Base-by-base conservation (phyloP, 2,113 vertebrate species). In the Odocoileus virginianus region DNA sequence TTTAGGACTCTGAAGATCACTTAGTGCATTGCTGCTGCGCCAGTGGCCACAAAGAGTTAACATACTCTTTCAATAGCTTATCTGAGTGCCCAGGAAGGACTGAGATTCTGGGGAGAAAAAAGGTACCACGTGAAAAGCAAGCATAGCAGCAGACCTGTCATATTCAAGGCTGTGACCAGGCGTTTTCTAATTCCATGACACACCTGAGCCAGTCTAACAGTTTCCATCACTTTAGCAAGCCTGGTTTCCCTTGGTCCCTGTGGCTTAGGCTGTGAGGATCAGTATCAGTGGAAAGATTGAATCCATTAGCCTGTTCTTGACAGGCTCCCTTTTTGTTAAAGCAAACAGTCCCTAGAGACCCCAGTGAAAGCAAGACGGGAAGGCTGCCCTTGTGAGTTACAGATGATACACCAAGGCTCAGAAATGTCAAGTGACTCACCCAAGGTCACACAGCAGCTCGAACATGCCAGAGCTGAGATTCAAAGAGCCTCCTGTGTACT, bases 1-100 rank as follows among this genome's bases (percentile, higher is more conserved):
- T 89, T 64, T 23, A 55, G 93, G 64, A 58, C 43, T 36, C 87
- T 13, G 61, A 61, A 82, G 96, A 55, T 45, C 40, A 47, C n/a
- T 94, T 52, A 50, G 36, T 36, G 36, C 13, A 11, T 92, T 67
- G 23, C 25, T 25, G 21, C 47, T 13, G 6, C 2, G 27, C 9
- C 45, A 47, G 11, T 76, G 88, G 30, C 14, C 88, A 87, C 74
- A 3, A 50, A 81, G 64, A 10, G 64, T 94, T 76, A 90, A 58
- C 14, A 6, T 11, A 17, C 13, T 8, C 55, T 52, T 45, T 61
- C 14, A 4, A 1, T 21, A 67, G 87, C 43, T 86, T 74, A 36
- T 84, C 87, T 33, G 40, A 78, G 86, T 47, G 82, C 25, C 45
- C 6, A 8, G 17, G 52, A 79, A 21, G 33, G 61, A 33, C 28